Evolutionary conservation across 2,113 vertebrate genomes (phyloP), one percentile per base, ranked within the genome.

Genomic region (Neolamprologus kungweensis): DNA sequence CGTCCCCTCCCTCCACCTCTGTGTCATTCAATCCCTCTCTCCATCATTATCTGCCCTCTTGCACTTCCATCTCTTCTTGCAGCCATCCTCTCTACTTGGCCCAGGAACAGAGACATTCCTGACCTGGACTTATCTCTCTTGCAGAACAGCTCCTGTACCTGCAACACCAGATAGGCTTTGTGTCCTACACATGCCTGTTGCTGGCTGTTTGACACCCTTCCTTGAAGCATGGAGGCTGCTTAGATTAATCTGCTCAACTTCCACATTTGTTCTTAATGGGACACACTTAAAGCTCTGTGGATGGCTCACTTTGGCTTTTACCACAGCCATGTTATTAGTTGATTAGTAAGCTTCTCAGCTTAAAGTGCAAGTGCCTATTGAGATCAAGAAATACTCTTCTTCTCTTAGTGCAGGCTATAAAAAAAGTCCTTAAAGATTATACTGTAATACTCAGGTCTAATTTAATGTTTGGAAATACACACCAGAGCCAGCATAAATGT

Each of bases 31-130:
- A 31, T 85, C 65, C 58, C 37, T 26, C 60, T 71, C 54, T 63
- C 80, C 83, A 53, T 63, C 47, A n/a, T 84, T 83, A 40, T 88
- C 81, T 80, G 47, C 31, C 65, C 37, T 55, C 54, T 85, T 33
- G 54, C 87, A 47, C 86, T 63, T 91, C 85, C 90, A 87, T 93
- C 88, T 84, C 65, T 88, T 86, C 68, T 47, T 87, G 45, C 42
- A 84, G 86, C 87, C 78, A 7, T 91, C 85, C 35, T 35, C 45
- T 84, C 75, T 79, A 55, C 78, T 86, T 94, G 94, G 94, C 94
- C 57, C 54, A 26, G 79, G 93, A 95, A 94, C 93, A 94, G 85
- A 95, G 83, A 85, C 82, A 96, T 96, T 95, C 95, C 93, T 92
- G 81, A 90, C 80, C 88, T 89, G 89, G 85, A 94, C 87, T 95